Evolutionary conservation across 1,140 invertebrate genomes (phyloP).

Genomic region (Idris sp.): DNA sequence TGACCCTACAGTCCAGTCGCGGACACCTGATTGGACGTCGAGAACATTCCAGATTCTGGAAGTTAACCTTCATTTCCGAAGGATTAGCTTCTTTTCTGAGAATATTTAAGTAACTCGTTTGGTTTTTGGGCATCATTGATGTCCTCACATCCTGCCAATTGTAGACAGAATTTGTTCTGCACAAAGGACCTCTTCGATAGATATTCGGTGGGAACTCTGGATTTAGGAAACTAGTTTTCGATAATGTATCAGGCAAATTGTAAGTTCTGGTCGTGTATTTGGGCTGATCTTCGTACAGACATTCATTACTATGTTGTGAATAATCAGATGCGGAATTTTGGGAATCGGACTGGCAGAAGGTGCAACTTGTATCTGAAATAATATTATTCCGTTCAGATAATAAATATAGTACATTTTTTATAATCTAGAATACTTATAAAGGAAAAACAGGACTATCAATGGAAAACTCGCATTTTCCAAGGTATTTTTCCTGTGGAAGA

Average conservation of each 20-base stretch:
- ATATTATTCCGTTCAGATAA: no score
- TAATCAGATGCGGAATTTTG: conserved; percentile 46
- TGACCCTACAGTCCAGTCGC: conserved; percentile 70
- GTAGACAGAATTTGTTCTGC: conserved; percentile 30
- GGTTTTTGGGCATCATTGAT: conserved; percentile 10
- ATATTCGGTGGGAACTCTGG: no score
- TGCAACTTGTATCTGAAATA: conserved; percentile 64
- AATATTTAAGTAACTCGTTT: conserved; percentile 57
- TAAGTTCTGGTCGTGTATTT: conserved; percentile 38
- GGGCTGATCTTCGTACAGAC: conserved; percentile 21
- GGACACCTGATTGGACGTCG: conserved; percentile 73
- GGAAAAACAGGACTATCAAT: conserved; percentile 11
- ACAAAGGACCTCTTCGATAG: no score
- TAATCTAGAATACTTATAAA: no score
- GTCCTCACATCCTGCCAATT: conserved; percentile 32
- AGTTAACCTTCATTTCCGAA: conserved; percentile 63
- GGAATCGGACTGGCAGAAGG: conserved; percentile 57
- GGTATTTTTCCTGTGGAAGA: no score
- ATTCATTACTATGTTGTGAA: conserved; percentile 33
- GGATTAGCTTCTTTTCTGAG: conserved; percentile 33
- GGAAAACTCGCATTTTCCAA: no score
- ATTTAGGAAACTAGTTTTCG: no score
- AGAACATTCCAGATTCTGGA: conserved; percentile 68
- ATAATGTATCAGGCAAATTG: conserved; percentile 7
- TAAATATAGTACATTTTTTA: no score